Percentiles rank a stretch among this genome's conserved stretches.
These are phyloP conservation scores for Panurus biarmicus DNA, from an alignment of 2,113 vertebrate genomes.

Conservation along the genomic window DNA sequence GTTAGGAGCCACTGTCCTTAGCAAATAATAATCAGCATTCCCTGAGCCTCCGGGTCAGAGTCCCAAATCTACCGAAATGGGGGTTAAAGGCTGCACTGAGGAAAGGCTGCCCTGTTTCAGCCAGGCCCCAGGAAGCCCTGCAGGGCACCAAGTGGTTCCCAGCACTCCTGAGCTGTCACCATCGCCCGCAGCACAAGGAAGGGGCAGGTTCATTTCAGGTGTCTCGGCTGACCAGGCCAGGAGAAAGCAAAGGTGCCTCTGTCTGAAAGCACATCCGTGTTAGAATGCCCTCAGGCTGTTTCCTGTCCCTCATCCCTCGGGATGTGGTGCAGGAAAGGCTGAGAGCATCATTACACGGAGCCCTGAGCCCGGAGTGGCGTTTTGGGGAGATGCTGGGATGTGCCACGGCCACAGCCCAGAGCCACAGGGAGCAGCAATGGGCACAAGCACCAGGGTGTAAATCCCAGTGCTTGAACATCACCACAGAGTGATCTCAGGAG, in stretches of 20 bases:
- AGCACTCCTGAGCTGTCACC: neutral
- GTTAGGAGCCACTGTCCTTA: neutral
- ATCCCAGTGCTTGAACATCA: neutral
- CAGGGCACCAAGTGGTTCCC: neutral
- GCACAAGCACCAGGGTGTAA: neutral
- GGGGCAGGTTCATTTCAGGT: neutral
- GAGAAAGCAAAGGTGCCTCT: neutral
- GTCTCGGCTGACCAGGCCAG: neutral
- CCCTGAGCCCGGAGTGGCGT: neutral
- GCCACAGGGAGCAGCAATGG: neutral
- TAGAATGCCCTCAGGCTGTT: no score
- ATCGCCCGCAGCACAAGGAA: fast-evolving
- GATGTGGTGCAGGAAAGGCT: neutral
- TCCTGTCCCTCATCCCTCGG: neutral
- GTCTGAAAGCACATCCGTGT: fast-evolving
- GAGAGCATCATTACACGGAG: neutral
- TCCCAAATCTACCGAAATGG: neutral
- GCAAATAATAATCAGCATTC: neutral
- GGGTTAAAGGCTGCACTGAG: neutral
- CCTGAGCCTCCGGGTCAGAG: neutral
- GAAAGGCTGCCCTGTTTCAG: neutral
- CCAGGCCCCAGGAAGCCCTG: neutral
- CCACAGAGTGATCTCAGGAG: neutral
- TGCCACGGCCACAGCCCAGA: neutral
- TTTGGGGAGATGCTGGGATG: neutral